Evolutionary conservation across 2,888 invertebrate species (phyloP).

Genomic region (Philereme vetulata): DNA sequence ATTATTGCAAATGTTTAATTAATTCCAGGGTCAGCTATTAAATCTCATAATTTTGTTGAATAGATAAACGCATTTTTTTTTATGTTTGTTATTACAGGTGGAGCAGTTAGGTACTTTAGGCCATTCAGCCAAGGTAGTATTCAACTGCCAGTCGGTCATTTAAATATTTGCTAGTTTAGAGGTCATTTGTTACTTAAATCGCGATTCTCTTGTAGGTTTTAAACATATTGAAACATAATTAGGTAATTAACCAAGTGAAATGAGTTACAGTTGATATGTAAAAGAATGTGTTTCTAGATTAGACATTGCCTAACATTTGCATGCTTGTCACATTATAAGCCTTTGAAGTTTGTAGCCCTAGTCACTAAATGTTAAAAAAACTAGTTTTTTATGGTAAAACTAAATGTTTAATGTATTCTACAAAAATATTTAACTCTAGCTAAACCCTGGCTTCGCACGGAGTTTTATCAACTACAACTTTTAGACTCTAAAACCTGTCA

Average conservation of each 20-base stretch:
- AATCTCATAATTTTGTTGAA: conserved; percentile 42
- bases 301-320: conserved; percentile 5
- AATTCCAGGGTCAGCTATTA: conserved; percentile 46
- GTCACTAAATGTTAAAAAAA: too few species aligned
- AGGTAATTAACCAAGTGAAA: conserved; percentile 26
- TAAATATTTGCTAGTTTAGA: conserved; percentile 66
- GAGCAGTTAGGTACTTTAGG: conserved; percentile 46
- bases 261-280: conserved; percentile 32
- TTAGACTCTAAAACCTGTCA: too few species aligned
- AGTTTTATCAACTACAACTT: too few species aligned
- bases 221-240: conserved; percentile 43
- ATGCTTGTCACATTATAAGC: too few species aligned
- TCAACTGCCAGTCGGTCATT: conserved; percentile 48
- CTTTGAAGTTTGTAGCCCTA: too few species aligned
- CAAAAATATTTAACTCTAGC: too few species aligned
- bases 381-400: too few species aligned
- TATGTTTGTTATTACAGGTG: conserved; percentile 50
- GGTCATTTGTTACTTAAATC: conserved; percentile 52
- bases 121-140: conserved; percentile 63
- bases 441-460: too few species aligned
- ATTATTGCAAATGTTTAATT: conserved; percentile 41
- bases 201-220: conserved; percentile 37
- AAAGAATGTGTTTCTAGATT: conserved; percentile 27
- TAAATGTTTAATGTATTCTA: too few species aligned
- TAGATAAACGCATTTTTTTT: conserved; percentile 48